These are phyloP conservation scores for Drosophila sechellia DNA, from an alignment of 1,140 invertebrate genomes.

Conservation along the genomic window DNA sequence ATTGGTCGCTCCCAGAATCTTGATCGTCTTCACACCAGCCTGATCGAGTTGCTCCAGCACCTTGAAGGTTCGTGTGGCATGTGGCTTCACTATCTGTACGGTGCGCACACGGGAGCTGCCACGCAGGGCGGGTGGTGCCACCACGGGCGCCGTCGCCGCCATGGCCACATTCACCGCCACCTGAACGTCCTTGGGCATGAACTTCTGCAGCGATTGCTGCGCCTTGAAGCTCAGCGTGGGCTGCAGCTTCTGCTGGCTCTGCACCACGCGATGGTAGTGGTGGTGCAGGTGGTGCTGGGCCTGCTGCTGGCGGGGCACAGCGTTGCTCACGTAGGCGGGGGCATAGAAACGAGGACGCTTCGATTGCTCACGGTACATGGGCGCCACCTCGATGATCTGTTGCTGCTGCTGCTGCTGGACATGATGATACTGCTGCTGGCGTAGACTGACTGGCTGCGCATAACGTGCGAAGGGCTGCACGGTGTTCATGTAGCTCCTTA, in stretches of 20 bases:
- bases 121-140: constrained; percentile 9
- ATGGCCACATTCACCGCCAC: constrained; percentile 76
- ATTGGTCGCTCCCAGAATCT: constrained; percentile 67
- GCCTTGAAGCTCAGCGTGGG: constrained; percentile 46
- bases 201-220: constrained; percentile 70
- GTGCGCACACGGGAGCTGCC: constrained; percentile 67
- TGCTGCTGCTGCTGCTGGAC: constrained; percentile 38
- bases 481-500: constrained; percentile 74
- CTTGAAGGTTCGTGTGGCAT: constrained; percentile 66
- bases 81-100: constrained; percentile 71
- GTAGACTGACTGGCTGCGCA: constrained; percentile 42
- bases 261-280: constrained; percentile 36
- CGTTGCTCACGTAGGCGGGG: constrained; percentile 53
- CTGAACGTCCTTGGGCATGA: constrained; percentile 76
- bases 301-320: constrained; percentile 35
- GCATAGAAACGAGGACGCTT: constrained; percentile 71
- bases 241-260: constrained; percentile 23
- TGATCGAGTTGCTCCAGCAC: constrained; percentile 68
- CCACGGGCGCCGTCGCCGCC: constrained; percentile 56
- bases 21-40: constrained; percentile 73
- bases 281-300: constrained; percentile 24
- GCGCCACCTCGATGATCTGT: constrained; percentile 59
- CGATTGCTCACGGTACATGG: constrained; percentile 75
- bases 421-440: constrained; percentile 37
- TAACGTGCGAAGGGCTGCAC: constrained; percentile 73